Conservation (phyloP, 1,140 invertebrate genomes). For the Dreissena polymorpha region DNA sequence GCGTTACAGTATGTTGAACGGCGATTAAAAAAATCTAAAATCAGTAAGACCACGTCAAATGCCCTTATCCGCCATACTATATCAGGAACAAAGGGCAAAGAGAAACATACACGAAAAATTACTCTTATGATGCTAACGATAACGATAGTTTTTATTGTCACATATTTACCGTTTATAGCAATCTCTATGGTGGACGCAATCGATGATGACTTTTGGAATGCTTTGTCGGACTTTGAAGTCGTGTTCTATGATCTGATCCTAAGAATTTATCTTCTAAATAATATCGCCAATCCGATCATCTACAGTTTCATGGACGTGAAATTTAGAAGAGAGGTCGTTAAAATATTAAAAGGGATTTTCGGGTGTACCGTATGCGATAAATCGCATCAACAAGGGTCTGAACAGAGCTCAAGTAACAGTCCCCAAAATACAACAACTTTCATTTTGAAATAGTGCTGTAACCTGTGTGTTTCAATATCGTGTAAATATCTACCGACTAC, state of each 20-base stretch:
- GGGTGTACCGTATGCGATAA: neutral
- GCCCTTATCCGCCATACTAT: constrained; percentile 22
- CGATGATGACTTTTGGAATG: constrained; percentile 38
- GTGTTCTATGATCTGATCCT: constrained; percentile 48
- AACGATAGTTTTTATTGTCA: constrained; percentile 59
- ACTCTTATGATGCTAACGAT: constrained; percentile 62
- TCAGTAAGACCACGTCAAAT: neutral
- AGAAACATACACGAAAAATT: constrained; percentile 40
- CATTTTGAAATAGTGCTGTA: too few species aligned
- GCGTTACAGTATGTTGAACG: neutral
- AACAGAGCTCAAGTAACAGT: too few species aligned
- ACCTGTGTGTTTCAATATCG: too few species aligned
- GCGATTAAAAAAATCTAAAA: neutral
- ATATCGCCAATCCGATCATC: constrained; percentile 64
- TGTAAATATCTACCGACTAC: too few species aligned
- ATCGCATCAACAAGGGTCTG: too few species aligned
- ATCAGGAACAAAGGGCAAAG: neutral
- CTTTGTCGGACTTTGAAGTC: neutral
- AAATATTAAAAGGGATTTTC: neutral
- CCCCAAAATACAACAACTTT: too few species aligned
- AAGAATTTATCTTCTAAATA: constrained; percentile 66
- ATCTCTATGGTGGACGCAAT: constrained; percentile 52
- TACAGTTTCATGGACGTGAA: constrained; percentile 58
- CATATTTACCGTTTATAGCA: constrained; percentile 61
- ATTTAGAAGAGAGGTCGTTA: constrained; percentile 18